phyloP scores from a whole-genome alignment of 2,113 vertebrate genomes.

The Plestiodon gilberti region DNA sequence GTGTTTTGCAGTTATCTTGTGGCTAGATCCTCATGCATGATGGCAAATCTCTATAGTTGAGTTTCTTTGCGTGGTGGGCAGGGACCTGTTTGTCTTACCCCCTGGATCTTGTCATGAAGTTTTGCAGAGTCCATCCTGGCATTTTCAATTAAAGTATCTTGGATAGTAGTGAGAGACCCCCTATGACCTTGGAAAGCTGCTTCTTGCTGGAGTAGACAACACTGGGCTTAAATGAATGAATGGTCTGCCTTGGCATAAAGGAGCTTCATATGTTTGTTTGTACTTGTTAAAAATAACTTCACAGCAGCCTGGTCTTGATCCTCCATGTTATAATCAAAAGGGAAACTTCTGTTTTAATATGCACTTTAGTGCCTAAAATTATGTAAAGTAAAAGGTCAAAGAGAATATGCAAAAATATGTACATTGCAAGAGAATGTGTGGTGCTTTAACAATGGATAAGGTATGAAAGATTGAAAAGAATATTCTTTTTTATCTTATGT shows the following conservation, averaged over 20 bases:
- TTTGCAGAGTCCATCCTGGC: not conserved
- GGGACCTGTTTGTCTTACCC: not conserved
- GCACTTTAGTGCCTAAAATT: conserved; percentile 26
- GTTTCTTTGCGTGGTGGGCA: not conserved
- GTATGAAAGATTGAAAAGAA: conserved; percentile 23
- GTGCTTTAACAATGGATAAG: conserved; percentile 14
- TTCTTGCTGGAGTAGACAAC: not conserved
- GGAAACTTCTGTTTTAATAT: not conserved
- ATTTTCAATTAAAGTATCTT: not conserved
- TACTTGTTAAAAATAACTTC: not conserved
- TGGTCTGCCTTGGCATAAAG: not conserved
- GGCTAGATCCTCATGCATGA: not conserved
- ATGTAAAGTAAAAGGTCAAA: not conserved
- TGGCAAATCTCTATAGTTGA: too few relatives aligned
- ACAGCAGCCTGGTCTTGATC: not conserved
- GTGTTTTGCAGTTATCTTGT: not conserved
- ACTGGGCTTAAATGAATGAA: not conserved
- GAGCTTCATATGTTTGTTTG: not conserved
- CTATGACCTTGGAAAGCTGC: not conserved
- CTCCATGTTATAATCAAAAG: not conserved
- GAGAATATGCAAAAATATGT: conserved; percentile 35
- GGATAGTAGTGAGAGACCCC: not conserved
- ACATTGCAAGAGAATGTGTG: conserved; percentile 16
- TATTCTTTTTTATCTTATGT: conserved; percentile 24
- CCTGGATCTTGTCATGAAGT: not conserved